A percentile compares a stretch with the other conserved stretches of the same genome.
Evolutionary conservation across 2,888 invertebrate genomes (phyloP).

Genomic region (Maniola hyperantus): DNA sequence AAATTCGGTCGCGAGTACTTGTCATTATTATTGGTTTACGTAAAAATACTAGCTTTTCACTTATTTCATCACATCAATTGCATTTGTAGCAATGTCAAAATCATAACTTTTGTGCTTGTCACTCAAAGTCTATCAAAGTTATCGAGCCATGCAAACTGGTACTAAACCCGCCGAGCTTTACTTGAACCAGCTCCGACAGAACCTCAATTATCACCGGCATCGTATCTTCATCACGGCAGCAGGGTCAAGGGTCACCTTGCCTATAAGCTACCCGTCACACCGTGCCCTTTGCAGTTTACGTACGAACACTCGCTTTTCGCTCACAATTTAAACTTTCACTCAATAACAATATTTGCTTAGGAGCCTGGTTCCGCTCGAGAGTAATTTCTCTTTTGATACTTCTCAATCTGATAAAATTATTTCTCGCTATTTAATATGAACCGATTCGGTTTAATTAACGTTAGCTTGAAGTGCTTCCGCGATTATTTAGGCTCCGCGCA

Average conservation of each 20-base stretch:
- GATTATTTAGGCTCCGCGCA: too few relatives aligned
- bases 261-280: slow-evolving; percentile 52
- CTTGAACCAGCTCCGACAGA: slow-evolving; percentile 27
- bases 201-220: slow-evolving; percentile 47
- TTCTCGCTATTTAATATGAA: slow-evolving; percentile 33
- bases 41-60: slow-evolving; percentile 51
- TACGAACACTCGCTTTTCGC: slow-evolving; percentile 51
- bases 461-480: slow-evolving; percentile 8
- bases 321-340: slow-evolving; percentile 57
- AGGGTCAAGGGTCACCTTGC: slow-evolving; percentile 46
- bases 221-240: slow-evolving; percentile 48
- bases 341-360: slow-evolving; percentile 44
- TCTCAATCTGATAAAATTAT: slow-evolving; percentile 42
- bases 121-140: too few relatives aligned
- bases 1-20: too few relatives aligned
- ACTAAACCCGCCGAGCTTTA: slow-evolving; percentile 1
- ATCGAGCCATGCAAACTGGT: too few relatives aligned
- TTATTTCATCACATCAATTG: slow-evolving; percentile 23
- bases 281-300: slow-evolving; percentile 43
- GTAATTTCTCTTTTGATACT: slow-evolving; percentile 41
- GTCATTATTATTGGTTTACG: too few relatives aligned
- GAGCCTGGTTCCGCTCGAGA: slow-evolving; percentile 37
- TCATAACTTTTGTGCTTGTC: too few relatives aligned
- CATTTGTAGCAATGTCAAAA: too few relatives aligned
- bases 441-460: slow-evolving; percentile 29